These are phyloP conservation scores for Harpalus rufipes DNA, from an alignment of 2,888 invertebrate genomes.

Conservation along the genomic window DNA sequence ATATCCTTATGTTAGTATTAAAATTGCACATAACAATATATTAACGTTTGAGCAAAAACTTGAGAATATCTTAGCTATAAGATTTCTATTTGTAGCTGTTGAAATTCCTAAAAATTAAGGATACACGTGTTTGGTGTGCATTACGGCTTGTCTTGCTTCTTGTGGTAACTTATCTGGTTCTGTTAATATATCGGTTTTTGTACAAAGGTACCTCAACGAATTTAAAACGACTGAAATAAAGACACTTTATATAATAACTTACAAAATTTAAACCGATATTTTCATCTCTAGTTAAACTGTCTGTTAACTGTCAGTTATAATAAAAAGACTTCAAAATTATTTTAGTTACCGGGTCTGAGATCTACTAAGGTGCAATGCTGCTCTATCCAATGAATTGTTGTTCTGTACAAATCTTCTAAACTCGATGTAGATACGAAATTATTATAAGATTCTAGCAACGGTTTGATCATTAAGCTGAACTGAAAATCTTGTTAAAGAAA, in stretches of 20 bases:
- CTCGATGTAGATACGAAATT: conserved; percentile 94
- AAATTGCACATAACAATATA: conserved; percentile 55
- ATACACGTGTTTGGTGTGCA: conserved; percentile 65
- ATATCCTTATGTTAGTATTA: conserved; percentile 29
- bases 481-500: conserved; percentile 74
- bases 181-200: conserved; percentile 94
- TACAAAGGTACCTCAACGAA: conserved; percentile 93
- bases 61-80: conserved; percentile 33
- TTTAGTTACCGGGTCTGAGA: conserved; percentile 90
- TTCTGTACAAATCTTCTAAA: conserved; percentile 93
- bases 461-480: conserved; percentile 95
- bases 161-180: conserved; percentile 93
- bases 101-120: conserved; percentile 50
- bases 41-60: conserved; percentile 53
- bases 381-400: conserved; percentile 96
- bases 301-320: too few species aligned
- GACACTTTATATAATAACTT: not conserved
- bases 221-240: conserved; percentile 89
- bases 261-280: too few species aligned
- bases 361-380: conserved; percentile 97
- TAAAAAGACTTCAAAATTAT: not conserved
- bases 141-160: conserved; percentile 90
- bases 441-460: conserved; percentile 94
- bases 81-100: not conserved
- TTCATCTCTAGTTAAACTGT: too few species aligned